Evolutionary conservation across 2,113 vertebrate genomes (phyloP).

Genomic region (Lepidiolamprologus cunningtoni): DNA sequence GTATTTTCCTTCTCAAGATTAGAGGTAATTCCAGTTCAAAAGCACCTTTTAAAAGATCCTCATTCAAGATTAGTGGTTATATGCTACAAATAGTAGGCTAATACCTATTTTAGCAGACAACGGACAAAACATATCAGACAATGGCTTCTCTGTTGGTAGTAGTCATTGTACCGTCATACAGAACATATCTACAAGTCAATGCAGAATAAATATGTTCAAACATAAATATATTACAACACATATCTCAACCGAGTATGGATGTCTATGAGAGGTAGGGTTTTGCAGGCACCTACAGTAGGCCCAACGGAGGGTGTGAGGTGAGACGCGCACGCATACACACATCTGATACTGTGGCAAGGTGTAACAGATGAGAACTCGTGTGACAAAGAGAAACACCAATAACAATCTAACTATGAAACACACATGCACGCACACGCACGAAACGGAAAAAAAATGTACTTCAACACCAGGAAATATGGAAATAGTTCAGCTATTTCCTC

Average conservation of each 20-base stretch:
- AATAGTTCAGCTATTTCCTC: not conserved
- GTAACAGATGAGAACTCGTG: constrained; percentile 36
- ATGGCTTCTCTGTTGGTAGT: constrained; percentile 35
- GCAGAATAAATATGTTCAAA: constrained; percentile 68
- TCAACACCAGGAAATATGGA: not conserved
- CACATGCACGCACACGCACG: not conserved
- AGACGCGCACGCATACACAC: not conserved
- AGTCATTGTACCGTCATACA: constrained; percentile 44
- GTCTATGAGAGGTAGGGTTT: constrained; percentile 72
- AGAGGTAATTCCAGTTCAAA: constrained; percentile 68
- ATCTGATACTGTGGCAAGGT: constrained; percentile 15
- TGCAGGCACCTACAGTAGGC: constrained; percentile 34
- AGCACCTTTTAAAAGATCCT: constrained; percentile 60
- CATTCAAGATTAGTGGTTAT: constrained; percentile 57
- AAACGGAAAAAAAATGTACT: not conserved
- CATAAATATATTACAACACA: constrained; percentile 62
- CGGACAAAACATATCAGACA: not conserved
- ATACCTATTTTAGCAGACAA: constrained; percentile 27
- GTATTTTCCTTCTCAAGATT: constrained; percentile 36
- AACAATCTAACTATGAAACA: not conserved
- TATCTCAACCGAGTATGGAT: constrained; percentile 55
- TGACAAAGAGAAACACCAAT: not conserved
- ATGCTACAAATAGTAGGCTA: constrained; percentile 29
- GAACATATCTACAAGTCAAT: constrained; percentile 55
- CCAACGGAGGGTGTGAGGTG: constrained; percentile 1